These are phyloP conservation scores for Ahaetulla prasina DNA, from an alignment of 2,113 vertebrate genomes.

Conservation along the genomic window DNA sequence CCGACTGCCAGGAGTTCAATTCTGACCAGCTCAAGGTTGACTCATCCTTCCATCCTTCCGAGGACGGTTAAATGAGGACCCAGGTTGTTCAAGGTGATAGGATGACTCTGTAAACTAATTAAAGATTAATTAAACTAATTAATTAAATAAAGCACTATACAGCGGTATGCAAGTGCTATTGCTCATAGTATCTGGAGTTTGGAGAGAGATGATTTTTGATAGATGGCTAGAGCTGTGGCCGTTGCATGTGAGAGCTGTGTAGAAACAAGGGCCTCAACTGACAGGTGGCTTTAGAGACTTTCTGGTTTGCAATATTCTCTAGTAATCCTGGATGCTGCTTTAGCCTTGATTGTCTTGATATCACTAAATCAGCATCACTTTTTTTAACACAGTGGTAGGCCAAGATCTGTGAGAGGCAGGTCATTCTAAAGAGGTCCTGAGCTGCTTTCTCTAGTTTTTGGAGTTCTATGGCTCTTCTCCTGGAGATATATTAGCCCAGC, in stretches of 20 bases:
- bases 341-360: background rate
- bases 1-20: background rate
- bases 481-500: background rate
- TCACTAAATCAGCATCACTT: background rate
- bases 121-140: too few species aligned
- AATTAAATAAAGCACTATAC: too few species aligned
- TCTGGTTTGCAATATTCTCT: background rate
- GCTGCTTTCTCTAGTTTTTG: background rate
- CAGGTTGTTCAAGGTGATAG: background rate
- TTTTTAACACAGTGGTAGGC: background rate
- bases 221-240: background rate
- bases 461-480: background rate
- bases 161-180: background rate
- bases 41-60: background rate
- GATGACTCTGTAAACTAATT: background rate
- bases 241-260: background rate
- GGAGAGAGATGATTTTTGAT: background rate
- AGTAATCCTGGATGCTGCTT: background rate
- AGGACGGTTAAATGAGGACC: background rate
- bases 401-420: background rate
- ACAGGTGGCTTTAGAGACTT: background rate
- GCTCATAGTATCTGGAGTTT: background rate
- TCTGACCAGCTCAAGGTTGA: background rate
- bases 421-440: background rate
- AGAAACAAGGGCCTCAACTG: background rate